Evolutionary conservation across 2,797 vertebrate species (phyloP).

Genomic region (Gobio occitaniae): DNA sequence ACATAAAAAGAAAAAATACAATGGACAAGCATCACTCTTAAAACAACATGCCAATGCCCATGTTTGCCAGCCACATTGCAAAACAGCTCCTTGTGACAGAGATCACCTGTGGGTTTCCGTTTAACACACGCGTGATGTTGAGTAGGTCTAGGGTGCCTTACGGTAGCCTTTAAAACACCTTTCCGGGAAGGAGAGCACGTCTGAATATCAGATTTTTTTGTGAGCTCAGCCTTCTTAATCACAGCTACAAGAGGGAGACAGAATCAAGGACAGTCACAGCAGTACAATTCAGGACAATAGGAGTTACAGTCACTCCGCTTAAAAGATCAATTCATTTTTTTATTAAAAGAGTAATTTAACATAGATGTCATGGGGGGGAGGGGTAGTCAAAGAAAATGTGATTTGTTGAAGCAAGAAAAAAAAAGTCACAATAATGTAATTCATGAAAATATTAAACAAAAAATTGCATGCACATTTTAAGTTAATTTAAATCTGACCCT

Average conservation of each 20-base stretch:
- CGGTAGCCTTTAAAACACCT: slow-evolving; percentile 91
- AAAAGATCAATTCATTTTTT: not conserved
- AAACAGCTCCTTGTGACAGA: slow-evolving; percentile 59
- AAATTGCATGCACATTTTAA: not conserved
- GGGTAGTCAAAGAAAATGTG: not conserved
- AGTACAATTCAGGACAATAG: slow-evolving; percentile 26
- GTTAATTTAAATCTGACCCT: not conserved
- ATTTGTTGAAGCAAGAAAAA: not conserved
- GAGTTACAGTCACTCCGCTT: slow-evolving; percentile 21
- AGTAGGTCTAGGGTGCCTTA: slow-evolving; percentile 92
- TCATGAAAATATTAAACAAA: not conserved
- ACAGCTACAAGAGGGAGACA: slow-evolving; percentile 88
- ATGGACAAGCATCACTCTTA: slow-evolving; percentile 71
- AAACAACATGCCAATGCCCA: slow-evolving; percentile 75
- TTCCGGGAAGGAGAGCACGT: slow-evolving; percentile 94
- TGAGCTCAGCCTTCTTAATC: slow-evolving; percentile 96
- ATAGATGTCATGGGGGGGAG: not conserved
- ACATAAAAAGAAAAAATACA: slow-evolving; percentile 62
- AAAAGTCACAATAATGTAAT: not conserved
- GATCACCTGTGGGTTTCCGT: slow-evolving; percentile 97
- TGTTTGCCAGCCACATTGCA: slow-evolving; percentile 87
- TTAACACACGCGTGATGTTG: slow-evolving; percentile 96
- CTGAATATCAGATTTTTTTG: slow-evolving; percentile 96
- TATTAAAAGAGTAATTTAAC: slow-evolving; percentile 7
- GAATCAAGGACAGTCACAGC: slow-evolving; percentile 78